Conservation (phyloP, 23 tunicate species). For the Corella eumyota region DNA sequence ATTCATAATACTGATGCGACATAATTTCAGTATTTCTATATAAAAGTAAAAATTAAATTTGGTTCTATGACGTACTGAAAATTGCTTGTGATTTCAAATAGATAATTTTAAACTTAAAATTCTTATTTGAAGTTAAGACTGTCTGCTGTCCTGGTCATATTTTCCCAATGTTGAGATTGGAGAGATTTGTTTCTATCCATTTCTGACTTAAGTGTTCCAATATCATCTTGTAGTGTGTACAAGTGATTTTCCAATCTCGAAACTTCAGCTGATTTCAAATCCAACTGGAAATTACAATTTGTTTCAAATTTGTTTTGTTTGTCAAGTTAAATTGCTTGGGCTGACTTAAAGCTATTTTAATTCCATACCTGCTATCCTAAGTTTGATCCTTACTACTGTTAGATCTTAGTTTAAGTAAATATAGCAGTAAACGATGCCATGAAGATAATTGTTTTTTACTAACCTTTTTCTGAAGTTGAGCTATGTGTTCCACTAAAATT, state of each 20-base stretch:
- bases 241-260: conserved; percentile 60
- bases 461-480: conserved; percentile 70
- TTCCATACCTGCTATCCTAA: too few species aligned
- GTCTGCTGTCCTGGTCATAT: conserved; percentile 31
- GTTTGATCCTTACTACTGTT: too few species aligned
- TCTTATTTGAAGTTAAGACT: conserved; percentile 9
- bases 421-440: too few species aligned
- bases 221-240: conserved; percentile 63
- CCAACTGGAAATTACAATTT: conserved; percentile 27
- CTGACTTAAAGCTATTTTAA: too few species aligned
- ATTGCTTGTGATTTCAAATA: too few species aligned
- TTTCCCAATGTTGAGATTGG: conserved; percentile 43
- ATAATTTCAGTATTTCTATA: too few species aligned
- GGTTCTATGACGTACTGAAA: too few species aligned
- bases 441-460: too few species aligned
- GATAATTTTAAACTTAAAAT: too few species aligned
- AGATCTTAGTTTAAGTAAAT: too few species aligned
- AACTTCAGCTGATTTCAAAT: conserved; percentile 68
- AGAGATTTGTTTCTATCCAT: conserved; percentile 52
- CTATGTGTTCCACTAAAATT: conserved; percentile 68
- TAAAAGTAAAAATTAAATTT: too few species aligned
- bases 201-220: conserved; percentile 33
- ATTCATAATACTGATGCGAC: too few species aligned
- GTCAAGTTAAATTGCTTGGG: neutral
- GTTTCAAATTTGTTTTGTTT: neutral